Conservation (phyloP, 2,797 vertebrate genomes). For the Astyanax mexicanus region DNA sequence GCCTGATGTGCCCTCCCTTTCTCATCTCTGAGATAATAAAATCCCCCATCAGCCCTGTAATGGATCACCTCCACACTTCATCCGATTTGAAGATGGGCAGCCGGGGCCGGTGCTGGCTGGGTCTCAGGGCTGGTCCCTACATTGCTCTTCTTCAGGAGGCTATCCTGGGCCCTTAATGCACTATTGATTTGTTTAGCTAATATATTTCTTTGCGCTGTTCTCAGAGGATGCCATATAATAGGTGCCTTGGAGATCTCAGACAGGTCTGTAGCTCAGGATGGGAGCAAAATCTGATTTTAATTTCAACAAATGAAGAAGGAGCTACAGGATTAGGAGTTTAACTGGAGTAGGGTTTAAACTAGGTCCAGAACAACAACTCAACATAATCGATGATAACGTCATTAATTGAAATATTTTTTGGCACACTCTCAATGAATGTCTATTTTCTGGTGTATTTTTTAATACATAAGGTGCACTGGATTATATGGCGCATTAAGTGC, state of each 20-base stretch:
- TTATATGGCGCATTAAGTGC: no score
- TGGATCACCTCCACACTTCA: slow-evolving; percentile 62
- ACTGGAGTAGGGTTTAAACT: not conserved
- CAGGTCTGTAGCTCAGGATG: slow-evolving; percentile 36
- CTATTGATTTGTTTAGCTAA: slow-evolving; percentile 79
- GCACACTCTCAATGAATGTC: no score
- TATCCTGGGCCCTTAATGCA: slow-evolving; percentile 66
- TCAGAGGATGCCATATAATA: slow-evolving; percentile 37
- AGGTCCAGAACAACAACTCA: no score
- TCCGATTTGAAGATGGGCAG: slow-evolving; percentile 64
- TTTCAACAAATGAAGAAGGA: not conserved
- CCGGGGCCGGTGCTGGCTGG: slow-evolving; percentile 49
- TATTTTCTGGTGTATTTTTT: no score
- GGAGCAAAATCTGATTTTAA: not conserved
- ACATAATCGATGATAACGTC: no score
- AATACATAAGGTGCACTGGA: no score
- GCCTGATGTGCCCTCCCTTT: slow-evolving; percentile 39
- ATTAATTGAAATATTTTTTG: no score
- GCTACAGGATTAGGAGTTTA: not conserved
- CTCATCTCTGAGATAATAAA: slow-evolving; percentile 63
- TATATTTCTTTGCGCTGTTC: slow-evolving; percentile 59
- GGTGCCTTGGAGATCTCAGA: slow-evolving; percentile 40
- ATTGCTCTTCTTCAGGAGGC: slow-evolving; percentile 66
- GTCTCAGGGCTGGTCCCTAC: slow-evolving; percentile 46
- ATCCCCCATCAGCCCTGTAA: slow-evolving; percentile 66